A percentile compares a stretch with the other conserved stretches of the same genome.
Evolutionary conservation across 2,113 vertebrate species (phyloP).

Genomic region (Pica pica): DNA sequence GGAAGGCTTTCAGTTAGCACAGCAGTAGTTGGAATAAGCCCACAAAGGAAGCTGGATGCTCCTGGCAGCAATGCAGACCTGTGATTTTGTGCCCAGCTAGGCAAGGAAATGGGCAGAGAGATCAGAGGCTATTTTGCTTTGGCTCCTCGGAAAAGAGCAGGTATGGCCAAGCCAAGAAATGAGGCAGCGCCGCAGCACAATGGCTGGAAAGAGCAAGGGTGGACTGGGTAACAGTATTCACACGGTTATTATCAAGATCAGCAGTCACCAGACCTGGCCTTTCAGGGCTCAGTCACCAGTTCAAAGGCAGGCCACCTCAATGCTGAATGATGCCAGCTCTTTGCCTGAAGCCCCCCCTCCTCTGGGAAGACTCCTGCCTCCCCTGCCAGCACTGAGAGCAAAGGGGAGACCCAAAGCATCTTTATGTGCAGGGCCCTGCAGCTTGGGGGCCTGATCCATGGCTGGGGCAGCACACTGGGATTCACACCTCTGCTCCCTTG

Average conservation of each 20-base stretch:
- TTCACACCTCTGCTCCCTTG: background rate
- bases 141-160: background rate
- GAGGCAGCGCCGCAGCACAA: background rate
- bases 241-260: background rate
- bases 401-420: background rate
- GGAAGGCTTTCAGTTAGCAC: background rate
- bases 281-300: background rate
- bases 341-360: background rate
- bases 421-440: fast-evolving
- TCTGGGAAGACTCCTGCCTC: background rate
- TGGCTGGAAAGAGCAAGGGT: background rate
- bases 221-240: background rate
- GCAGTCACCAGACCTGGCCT: background rate
- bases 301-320: background rate
- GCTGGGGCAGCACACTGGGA: background rate
- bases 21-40: background rate
- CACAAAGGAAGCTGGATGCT: background rate
- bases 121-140: slow-evolving; percentile 12
- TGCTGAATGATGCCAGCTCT: background rate
- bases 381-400: fast-evolving
- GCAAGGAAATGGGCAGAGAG: slow-evolving; percentile 22
- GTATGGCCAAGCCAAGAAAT: background rate
- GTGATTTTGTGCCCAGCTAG: background rate
- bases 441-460: fast-evolving
- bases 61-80: background rate